These are phyloP conservation scores for Caenorhabditis briggsae DNA, from an alignment of 1,140 invertebrate species.

Conservation along the genomic window DNA sequence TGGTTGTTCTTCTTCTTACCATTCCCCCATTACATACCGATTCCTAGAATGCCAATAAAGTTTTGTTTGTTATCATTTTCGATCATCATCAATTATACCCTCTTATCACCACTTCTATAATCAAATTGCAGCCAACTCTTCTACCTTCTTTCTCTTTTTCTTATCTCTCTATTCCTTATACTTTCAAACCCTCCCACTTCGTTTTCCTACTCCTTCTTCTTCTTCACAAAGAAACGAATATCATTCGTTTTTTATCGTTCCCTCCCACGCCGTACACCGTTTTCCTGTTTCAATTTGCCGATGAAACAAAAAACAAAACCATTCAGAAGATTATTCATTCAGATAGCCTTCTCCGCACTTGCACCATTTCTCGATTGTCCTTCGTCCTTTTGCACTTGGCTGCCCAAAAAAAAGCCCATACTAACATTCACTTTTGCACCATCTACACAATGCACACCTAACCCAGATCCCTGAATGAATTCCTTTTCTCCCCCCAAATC, in stretches of 20 bases:
- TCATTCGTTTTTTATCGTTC: neutral
- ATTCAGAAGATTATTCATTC: slow-evolving; percentile 18
- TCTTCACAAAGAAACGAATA: neutral
- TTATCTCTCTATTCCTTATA: neutral
- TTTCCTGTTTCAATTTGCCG: slow-evolving; percentile 14
- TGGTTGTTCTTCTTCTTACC: too few relatives aligned
- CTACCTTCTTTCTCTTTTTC: neutral
- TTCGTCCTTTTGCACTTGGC: neutral
- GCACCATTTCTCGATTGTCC: slow-evolving; percentile 49
- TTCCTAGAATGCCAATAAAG: neutral
- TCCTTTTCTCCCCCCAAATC: neutral
- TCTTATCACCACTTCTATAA: slow-evolving; percentile 32
- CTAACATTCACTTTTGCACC: slow-evolving; percentile 40
- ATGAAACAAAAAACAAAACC: neutral
- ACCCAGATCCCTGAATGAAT: slow-evolving; percentile 12
- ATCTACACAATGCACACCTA: neutral
- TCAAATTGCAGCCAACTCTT: slow-evolving; percentile 38
- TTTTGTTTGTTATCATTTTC: neutral
- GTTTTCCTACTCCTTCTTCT: neutral
- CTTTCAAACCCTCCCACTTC: neutral
- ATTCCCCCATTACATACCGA: neutral
- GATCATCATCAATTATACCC: slow-evolving; percentile 4
- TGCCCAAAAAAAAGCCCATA: neutral
- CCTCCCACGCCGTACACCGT: neutral
- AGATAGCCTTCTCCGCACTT: slow-evolving; percentile 10